Conservation (phyloP, 1,140 invertebrate genomes). For the Onthophagus taurus region DNA sequence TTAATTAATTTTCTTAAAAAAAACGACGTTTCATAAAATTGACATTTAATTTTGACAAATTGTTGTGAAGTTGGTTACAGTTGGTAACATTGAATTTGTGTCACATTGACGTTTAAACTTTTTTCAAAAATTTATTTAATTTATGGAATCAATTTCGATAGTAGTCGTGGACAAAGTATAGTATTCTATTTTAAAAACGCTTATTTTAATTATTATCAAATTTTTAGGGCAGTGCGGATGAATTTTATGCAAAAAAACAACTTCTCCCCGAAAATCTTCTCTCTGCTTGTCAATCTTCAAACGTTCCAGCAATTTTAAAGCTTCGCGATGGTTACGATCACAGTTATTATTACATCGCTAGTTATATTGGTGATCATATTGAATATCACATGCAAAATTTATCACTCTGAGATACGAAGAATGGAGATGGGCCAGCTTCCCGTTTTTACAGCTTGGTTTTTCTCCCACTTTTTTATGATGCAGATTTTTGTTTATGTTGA, state of each 20-base stretch:
- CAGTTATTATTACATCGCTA: slow-evolving; percentile 89
- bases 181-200: slow-evolving; percentile 6
- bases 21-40: no score
- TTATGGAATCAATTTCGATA: no score
- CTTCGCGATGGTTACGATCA: slow-evolving; percentile 90
- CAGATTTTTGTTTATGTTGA: background rate
- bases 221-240: slow-evolving; percentile 69
- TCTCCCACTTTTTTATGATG: background rate
- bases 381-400: slow-evolving; percentile 66
- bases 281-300: slow-evolving; percentile 53
- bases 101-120: no score
- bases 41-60: no score
- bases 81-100: no score
- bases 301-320: slow-evolving; percentile 64
- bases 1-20: no score
- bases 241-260: slow-evolving; percentile 69
- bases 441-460: no score
- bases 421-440: no score
- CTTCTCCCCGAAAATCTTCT: slow-evolving; percentile 81
- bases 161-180: no score
- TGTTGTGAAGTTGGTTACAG: no score
- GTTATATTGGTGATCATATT: slow-evolving; percentile 92
- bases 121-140: no score
- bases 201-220: background rate
- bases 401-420: no score